Evolutionary conservation across 2,888 invertebrate genomes (phyloP), one percentile per base, ranked within the genome.

Genomic region (Kuschelorhynchus macadamiae): DNA sequence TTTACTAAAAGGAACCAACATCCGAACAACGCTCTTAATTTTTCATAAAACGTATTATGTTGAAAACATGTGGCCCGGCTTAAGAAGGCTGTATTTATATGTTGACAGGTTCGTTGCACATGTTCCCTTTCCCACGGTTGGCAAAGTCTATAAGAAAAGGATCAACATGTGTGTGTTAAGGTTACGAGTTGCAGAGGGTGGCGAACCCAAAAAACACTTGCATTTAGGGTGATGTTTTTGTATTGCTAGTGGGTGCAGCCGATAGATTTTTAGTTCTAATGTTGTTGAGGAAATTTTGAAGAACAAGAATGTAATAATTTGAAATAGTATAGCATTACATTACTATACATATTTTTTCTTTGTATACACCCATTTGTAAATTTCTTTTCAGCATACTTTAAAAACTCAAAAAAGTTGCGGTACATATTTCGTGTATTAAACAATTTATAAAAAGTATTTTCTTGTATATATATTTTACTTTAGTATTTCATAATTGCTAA

Each of bases 111-210:
- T 78, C 76, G 46, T 8, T 67, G 62, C 81, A 81, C 81, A 81
- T 81, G 81, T 80, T 80, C 76, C 60, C 72, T 76, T 80, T 81
- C 80, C 81, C 81, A 80, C 80, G 80, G 77, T 75, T 75, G 71
- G 18, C 47, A 36, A 59, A 46, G 21, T 32, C 52, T 56, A 36
- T 42, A 55, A 78, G 76, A 67, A 59, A 64, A 78, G 77, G 75
- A 77, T 75, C 77, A 76, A 77, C 80, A 79, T 79, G 78, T 79
- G n/a, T n/a, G 78, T 71, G 75, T 74, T 75, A 76, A 67, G 53
- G 76, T 74, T 76, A 74, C 47, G 70, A 46, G 64, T 46, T 55
- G 67, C 63, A 70, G 75, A 75, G 75, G 78, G 77, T 77, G 78
- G 77, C 75, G 71, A 74, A 79, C 77, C 77, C 78, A 72, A 76